phyloP scores from a whole-genome alignment of 2,888 invertebrate species.

The Oscheius sp. region DNA sequence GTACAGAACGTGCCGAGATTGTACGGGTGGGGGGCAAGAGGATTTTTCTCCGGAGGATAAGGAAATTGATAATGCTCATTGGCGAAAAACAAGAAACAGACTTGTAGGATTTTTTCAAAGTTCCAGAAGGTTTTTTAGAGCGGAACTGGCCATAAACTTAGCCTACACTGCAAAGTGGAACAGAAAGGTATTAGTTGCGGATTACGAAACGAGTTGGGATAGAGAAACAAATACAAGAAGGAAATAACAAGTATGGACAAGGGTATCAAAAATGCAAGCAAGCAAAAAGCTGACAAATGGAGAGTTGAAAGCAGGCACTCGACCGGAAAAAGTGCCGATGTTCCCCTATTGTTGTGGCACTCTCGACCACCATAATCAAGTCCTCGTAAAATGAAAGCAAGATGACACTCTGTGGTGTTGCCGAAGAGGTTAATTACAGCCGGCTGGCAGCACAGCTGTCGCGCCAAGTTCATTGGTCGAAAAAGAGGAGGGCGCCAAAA shows the following conservation, averaged over 20 bases:
- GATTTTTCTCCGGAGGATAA: background rate
- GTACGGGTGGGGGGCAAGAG: background rate
- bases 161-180: too few relatives aligned
- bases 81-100: background rate
- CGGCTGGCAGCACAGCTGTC: conserved; percentile 11
- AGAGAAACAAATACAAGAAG: conserved; percentile 19
- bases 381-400: background rate
- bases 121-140: background rate
- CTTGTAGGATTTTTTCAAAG: background rate
- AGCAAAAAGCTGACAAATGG: conserved; percentile 7
- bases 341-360: background rate
- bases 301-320: background rate
- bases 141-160: background rate
- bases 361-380: background rate
- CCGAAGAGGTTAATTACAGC: background rate
- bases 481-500: background rate
- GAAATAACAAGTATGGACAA: background rate
- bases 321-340: conserved; percentile 8
- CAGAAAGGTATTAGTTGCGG: conserved; percentile 1
- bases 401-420: background rate
- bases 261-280: conserved; percentile 5
- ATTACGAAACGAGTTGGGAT: conserved; percentile 13
- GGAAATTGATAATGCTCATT: background rate
- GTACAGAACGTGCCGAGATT: too few relatives aligned
- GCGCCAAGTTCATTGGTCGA: background rate